These are phyloP conservation scores for Vimba vimba DNA, from an alignment of 2,113 vertebrate genomes.

Conservation along the genomic window DNA sequence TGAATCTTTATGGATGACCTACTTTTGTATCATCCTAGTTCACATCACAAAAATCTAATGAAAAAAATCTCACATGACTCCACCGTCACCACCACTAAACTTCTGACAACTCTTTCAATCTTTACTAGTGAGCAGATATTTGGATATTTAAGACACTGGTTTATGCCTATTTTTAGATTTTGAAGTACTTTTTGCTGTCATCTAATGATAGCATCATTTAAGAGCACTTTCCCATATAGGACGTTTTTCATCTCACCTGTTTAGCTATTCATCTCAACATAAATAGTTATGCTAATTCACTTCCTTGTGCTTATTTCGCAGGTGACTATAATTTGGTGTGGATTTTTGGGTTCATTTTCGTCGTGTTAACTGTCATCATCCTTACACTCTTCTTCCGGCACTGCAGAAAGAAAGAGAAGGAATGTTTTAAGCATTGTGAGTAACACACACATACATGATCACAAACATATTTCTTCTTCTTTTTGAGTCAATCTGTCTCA, in stretches of 20 bases:
- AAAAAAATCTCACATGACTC: too few relatives aligned
- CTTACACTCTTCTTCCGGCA: background rate
- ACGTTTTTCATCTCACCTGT: background rate
- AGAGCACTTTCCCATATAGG: background rate
- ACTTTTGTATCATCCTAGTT: background rate
- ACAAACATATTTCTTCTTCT: background rate
- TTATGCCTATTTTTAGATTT: background rate
- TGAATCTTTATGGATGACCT: background rate
- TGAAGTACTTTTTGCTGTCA: background rate
- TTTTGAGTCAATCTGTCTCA: background rate
- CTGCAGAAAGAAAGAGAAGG: constrained; percentile 46
- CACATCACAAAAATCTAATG: background rate
- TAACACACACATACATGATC: background rate
- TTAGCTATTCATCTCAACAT: background rate
- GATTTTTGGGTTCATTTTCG: background rate
- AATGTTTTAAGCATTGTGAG: constrained; percentile 53
- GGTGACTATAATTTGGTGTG: background rate
- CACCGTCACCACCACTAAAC: background rate
- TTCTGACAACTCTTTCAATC: background rate
- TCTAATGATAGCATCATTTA: background rate
- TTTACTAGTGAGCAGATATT: too few relatives aligned
- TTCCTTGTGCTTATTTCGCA: background rate
- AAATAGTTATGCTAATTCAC: background rate
- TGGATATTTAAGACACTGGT: background rate
- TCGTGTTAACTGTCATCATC: background rate